These are phyloP conservation scores for Arvicanthis niloticus DNA, from an alignment of 2,113 vertebrate genomes.

Conservation along the genomic window DNA sequence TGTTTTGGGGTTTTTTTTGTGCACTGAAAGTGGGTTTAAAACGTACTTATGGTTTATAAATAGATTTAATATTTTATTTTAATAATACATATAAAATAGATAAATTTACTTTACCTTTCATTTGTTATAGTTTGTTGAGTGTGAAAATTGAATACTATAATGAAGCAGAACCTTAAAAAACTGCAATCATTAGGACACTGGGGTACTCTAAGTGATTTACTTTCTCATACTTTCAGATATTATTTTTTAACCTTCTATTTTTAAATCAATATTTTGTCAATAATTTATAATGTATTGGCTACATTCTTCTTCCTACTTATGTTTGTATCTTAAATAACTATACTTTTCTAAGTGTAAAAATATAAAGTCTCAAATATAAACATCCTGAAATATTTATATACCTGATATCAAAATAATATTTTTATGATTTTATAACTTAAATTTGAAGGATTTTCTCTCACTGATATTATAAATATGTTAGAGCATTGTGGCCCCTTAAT, in stretches of 20 bases:
- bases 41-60: background rate
- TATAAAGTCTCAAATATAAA: background rate
- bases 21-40: background rate
- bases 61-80: conserved; percentile 26
- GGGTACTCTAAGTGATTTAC: background rate
- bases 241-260: background rate
- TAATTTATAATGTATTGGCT: background rate
- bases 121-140: background rate
- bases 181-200: no score
- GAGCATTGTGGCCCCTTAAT: no score
- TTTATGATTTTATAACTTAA: background rate
- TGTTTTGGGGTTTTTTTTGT: background rate
- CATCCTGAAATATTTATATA: background rate
- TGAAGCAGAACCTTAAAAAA: background rate
- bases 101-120: background rate
- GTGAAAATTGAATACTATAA: background rate
- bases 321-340: background rate
- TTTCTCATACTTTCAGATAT: background rate
- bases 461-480: background rate
- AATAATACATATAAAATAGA: background rate
- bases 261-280: background rate
- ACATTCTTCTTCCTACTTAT: background rate
- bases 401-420: background rate
- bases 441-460: background rate
- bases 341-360: background rate